phyloP scores from a whole-genome alignment of 2,888 invertebrate species.

The Halictus quadricinctus region DNA sequence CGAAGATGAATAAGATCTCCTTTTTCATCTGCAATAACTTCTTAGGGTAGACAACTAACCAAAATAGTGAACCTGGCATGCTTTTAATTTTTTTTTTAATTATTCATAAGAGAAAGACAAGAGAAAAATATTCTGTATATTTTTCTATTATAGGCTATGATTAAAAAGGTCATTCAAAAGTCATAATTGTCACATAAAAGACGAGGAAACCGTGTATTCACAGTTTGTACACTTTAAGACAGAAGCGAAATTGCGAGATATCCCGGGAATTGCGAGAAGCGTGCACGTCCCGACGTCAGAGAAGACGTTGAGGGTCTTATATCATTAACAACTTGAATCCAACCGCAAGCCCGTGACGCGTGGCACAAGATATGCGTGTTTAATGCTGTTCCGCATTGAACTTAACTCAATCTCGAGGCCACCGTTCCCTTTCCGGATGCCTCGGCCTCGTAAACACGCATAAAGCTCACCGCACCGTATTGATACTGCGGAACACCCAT shows the following conservation, averaged over 20 bases:
- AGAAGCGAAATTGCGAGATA: background rate
- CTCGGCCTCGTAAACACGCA: constrained; percentile 17
- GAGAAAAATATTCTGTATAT: background rate
- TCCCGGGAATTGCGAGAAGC: background rate
- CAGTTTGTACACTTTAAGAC: background rate
- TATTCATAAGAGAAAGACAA: background rate
- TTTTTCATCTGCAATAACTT: too few species aligned
- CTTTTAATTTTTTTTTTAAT: background rate
- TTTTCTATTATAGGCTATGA: background rate
- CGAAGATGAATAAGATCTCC: too few species aligned
- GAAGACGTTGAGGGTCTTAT: constrained; percentile 62
- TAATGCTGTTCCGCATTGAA: constrained; percentile 62
- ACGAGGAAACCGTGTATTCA: background rate
- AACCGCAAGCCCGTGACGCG: constrained; percentile 56
- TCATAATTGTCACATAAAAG: background rate
- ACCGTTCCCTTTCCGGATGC: constrained; percentile 24
- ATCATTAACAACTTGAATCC: constrained; percentile 68
- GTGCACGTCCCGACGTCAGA: constrained; percentile 8
- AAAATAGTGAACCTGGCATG: background rate
- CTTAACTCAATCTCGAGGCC: constrained; percentile 55
- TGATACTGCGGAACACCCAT: constrained; percentile 30
- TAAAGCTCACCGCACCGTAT: constrained; percentile 36
- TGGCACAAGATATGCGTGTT: constrained; percentile 43
- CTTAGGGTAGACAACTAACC: too few species aligned
- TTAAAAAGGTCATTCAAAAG: background rate